These are phyloP conservation scores for Chionomys nivalis DNA, from an alignment of 2,113 vertebrate species.

Conservation along the genomic window DNA sequence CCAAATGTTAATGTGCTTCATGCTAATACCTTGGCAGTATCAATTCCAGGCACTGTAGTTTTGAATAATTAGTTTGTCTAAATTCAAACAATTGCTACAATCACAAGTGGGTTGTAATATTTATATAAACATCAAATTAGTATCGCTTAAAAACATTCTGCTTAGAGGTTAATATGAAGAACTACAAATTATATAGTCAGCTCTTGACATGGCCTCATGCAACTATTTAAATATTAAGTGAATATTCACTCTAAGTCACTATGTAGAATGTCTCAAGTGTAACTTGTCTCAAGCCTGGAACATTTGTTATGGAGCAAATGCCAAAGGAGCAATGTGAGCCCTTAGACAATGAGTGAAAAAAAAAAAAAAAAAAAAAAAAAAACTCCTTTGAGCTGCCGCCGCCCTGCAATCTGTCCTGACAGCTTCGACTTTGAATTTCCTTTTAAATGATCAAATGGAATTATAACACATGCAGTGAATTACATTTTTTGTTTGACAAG, in stretches of 20 bases:
- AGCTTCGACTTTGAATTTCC: background rate
- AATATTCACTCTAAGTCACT: background rate
- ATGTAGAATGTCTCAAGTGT: background rate
- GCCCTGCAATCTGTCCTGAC: background rate
- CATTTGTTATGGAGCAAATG: background rate
- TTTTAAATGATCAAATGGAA: constrained; percentile 10
- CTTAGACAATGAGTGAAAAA: background rate
- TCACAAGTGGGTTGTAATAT: constrained; percentile 1
- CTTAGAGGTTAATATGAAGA: constrained; percentile 1
- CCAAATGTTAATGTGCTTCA: constrained; percentile 13
- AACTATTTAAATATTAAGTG: background rate
- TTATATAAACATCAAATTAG: background rate
- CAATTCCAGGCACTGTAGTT: constrained; percentile 24
- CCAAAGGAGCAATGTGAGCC: background rate
- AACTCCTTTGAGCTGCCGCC: background rate
- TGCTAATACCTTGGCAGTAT: background rate
- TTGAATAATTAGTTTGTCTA: constrained; percentile 7
- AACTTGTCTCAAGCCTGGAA: background rate
- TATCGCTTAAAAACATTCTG: constrained; percentile 1
- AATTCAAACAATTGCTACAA: background rate
- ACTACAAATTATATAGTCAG: background rate
- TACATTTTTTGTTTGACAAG: constrained; percentile 2
- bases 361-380: background rate
- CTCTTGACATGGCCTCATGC: background rate
- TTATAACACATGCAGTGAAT: background rate